Percentiles rank a stretch among this genome's conserved stretches.
These are phyloP conservation scores for Cossypha niveicapilla DNA, from an alignment of 2,797 vertebrate species.

Conservation along the genomic window DNA sequence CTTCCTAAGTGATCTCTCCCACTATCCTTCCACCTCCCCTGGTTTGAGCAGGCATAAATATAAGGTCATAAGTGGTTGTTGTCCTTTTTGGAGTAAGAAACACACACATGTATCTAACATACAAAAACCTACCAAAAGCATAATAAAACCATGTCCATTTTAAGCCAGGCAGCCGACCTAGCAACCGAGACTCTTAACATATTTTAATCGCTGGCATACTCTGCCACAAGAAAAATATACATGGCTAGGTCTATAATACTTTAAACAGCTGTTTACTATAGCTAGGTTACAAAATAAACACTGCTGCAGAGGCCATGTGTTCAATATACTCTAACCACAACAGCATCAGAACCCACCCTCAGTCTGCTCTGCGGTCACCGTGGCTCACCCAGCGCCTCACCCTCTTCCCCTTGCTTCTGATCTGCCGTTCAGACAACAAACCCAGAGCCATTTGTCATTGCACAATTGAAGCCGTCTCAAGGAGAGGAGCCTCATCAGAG, in stretches of 20 bases:
- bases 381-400: neutral
- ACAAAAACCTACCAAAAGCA: neutral
- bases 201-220: slow-evolving; percentile 39
- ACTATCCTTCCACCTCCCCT: neutral
- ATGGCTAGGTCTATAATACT: slow-evolving; percentile 57
- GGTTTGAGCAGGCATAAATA: neutral
- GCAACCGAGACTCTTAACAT: neutral
- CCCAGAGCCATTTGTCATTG: neutral
- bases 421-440: neutral
- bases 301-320: slow-evolving; percentile 54
- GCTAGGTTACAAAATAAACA: slow-evolving; percentile 69
- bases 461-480: slow-evolving; percentile 3
- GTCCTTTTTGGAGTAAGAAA: slow-evolving; percentile 21
- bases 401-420: slow-evolving; percentile 21
- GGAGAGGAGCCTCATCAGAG: neutral
- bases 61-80: neutral
- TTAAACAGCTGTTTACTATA: slow-evolving; percentile 69
- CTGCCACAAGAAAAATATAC: slow-evolving; percentile 58
- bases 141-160: slow-evolving; percentile 21
- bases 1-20: neutral
- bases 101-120: neutral
- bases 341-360: slow-evolving; percentile 38
- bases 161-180: slow-evolving; percentile 30
- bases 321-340: slow-evolving; percentile 46
- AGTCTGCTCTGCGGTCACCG: neutral